Base-by-base conservation (phyloP, 2,888 invertebrate species). In the Tanypteryx hageni region DNA sequence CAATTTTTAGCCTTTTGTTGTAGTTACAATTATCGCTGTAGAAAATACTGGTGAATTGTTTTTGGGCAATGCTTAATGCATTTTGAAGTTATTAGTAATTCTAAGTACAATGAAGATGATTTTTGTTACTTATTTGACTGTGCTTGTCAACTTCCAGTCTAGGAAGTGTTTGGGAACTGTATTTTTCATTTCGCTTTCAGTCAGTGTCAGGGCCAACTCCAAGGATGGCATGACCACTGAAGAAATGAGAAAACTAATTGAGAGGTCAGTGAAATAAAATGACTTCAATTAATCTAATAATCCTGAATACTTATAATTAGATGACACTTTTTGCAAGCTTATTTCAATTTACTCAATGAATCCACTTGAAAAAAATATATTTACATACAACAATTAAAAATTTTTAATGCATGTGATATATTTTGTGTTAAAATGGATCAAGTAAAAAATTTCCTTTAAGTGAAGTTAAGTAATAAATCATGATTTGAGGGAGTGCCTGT, bases 161-260 rank as follows among this genome's bases (percentile, higher is more conserved):
- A 68, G 92, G 92, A 92, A 92, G 91, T 92, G 89, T 92, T 92
- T 93, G 92, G 85, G 76, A 92, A 92, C 83, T 95, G 95, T 95
- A 95, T 96, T 95, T 96, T 95, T 95, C 89, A 95, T 95, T 96
- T 93, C 93, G 93, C 92, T 93, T 95, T 96, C 96, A 96, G 96
- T 96, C 96, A 96, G 96, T 95, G 95, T 95, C 95, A 96, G 96
- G 96, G 96, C 96, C 96, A 96, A 96, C 96, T 95, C 96, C 96
- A 98, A 98, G 98, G 98, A 98, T 97, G 98, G 97, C 96, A 97
- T 98, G 97, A 97, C 98, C 96, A 98, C 97, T 96, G 98, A 98
- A 97, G 98, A 98, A 97, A 98, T 98, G 98, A 97, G 98, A 96
- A 98, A 98, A 97, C 98, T 98, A 96, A 98, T 98, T 96, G 98